These are phyloP conservation scores for Agrotis segetum DNA, from an alignment of 2,888 invertebrate species.

Conservation along the genomic window DNA sequence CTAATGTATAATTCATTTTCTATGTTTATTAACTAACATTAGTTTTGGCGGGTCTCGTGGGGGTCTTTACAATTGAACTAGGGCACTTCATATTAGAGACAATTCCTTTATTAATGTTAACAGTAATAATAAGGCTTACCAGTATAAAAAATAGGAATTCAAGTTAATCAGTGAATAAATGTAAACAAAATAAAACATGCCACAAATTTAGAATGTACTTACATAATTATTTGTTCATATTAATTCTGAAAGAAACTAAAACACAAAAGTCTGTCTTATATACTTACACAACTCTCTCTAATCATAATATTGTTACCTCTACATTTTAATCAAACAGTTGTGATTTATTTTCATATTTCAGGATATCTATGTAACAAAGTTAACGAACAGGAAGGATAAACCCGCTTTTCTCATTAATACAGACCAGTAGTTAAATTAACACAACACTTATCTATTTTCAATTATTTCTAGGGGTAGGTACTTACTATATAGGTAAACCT, in stretches of 20 bases:
- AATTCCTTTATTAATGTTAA: conserved; percentile 51
- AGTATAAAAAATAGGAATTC: conserved; percentile 36
- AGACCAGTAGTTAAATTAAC: conserved; percentile 69
- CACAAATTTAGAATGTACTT: conserved; percentile 59
- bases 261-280: conserved; percentile 41
- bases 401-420: conserved; percentile 65
- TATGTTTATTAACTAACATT: conserved; percentile 65
- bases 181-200: conserved; percentile 39
- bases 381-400: conserved; percentile 56
- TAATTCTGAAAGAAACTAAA: conserved; percentile 54
- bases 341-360: conserved; percentile 46
- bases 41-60: conserved; percentile 66
- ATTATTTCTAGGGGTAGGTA: conserved; percentile 72
- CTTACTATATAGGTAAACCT: conserved; percentile 92
- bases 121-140: conserved; percentile 21
- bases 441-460: conserved; percentile 70
- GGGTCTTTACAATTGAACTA: conserved; percentile 61
- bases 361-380: conserved; percentile 56
- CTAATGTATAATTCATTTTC: conserved; percentile 65
- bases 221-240: conserved; percentile 63
- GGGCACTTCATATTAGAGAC: conserved; percentile 49
- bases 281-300: conserved; percentile 39
- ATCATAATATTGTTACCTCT: conserved; percentile 33
- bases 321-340: conserved; percentile 37
- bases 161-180: conserved; percentile 20